Base-by-base conservation (phyloP, 2,888 invertebrate genomes). In the Cinara cedri region DNA sequence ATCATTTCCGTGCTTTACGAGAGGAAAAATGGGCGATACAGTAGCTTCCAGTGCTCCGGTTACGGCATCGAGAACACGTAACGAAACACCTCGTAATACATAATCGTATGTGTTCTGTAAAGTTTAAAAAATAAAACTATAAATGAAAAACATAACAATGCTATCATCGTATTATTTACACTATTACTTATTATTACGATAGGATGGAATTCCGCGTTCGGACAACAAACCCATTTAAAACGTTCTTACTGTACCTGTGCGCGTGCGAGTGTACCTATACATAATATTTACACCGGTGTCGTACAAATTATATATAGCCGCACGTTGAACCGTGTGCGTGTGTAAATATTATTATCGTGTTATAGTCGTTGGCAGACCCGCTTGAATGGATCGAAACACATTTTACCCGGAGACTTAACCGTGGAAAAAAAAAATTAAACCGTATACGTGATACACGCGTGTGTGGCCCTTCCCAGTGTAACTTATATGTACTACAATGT, bases 321-420 rank as follows among this genome's bases (percentile, higher is more conserved):
- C 49, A 46, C 49, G 66, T 24, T 9, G 11, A n/a, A n/a, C n/a
- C 14, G 42, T 13, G 44, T 44, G 57, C 24, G 24, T n/a, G 60
- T 60, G 24, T 72, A 60, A 60, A 72, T 62, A 72, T 60, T 62
- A 72, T 72, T 49, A 34, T 62, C 3, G 14, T 72, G 19, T 9
- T 62, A 14, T 57, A 26, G 1, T 19, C 46, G 24, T 10, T 3
- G 55, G 3, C 14, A 1, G 21, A 4, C 24, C 44, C 60, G 60
- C 57, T 72, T 72, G 72, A 72, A 72, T 72, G 72, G 19, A 60
- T 46, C 72, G 4, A 72, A 72, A 72, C 72, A 60, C 46, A 60
- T 72, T 71, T 60, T 34, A 4, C 14, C 1, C 46, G 26, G 19
- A 13, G 49, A 49, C 46, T 46, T 72, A 44, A n/a, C n/a, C n/a